Evolutionary conservation across 92 coral and sea anemone species (phyloP).

Genomic region (Plumapathes pennacea): DNA sequence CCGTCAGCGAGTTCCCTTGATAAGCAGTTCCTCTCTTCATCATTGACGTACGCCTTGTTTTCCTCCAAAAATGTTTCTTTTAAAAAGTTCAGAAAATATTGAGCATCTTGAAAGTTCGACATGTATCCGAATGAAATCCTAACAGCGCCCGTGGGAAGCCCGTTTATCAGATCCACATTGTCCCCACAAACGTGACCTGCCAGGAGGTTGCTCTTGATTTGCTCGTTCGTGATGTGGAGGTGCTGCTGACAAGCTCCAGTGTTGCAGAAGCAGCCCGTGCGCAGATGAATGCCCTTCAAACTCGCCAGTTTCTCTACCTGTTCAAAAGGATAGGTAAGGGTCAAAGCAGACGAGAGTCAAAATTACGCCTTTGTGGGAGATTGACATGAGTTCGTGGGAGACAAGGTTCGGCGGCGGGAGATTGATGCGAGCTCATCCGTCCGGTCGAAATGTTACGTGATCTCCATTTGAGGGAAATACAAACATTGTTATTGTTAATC

Average conservation of each 20-base stretch:
- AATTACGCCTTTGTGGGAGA: too few species aligned
- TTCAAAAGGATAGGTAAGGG: not conserved
- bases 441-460: too few species aligned
- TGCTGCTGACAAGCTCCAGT: conserved; percentile 87
- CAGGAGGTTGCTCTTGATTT: conserved; percentile 59
- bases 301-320: conserved; percentile 93
- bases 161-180: conserved; percentile 82
- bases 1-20: too few species aligned
- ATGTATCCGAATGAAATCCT: conserved; percentile 99
- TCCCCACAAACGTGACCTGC: conserved; percentile 99
- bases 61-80: conserved; percentile 73
- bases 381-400: too few species aligned
- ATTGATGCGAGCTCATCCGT: too few species aligned
- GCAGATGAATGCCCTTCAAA: conserved; percentile 78
- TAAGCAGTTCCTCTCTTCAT: too few species aligned
- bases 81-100: conserved; percentile 64
- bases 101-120: conserved; percentile 88
- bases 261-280: conserved; percentile 99
- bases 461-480: too few species aligned
- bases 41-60: not conserved
- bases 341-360: not conserved
- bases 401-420: too few species aligned
- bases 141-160: conserved; percentile 91
- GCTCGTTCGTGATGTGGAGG: conserved; percentile 68
- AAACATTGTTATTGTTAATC: too few species aligned